Conservation (phyloP, 1,140 invertebrate species). For the Nilaparvata lugens region DNA sequence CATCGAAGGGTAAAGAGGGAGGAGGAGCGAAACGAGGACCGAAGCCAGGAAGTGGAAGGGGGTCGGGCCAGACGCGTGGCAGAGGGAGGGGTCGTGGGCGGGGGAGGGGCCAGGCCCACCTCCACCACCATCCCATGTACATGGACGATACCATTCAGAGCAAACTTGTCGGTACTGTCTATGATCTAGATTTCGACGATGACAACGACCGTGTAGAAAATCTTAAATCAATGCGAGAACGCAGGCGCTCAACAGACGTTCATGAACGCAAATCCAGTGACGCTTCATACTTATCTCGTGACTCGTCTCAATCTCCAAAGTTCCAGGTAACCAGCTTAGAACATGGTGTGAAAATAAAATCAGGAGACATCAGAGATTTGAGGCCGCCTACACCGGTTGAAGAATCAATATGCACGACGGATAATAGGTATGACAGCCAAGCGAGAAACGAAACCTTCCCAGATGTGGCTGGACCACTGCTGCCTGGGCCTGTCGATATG, state of each 20-base stretch:
- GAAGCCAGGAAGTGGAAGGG: slow-evolving; percentile 40
- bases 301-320: slow-evolving; percentile 46
- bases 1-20: slow-evolving; percentile 23
- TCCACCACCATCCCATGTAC: slow-evolving; percentile 31
- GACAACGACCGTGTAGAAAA: slow-evolving; percentile 71
- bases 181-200: slow-evolving; percentile 77
- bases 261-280: slow-evolving; percentile 50
- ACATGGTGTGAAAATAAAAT: slow-evolving; percentile 24
- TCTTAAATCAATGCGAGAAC: slow-evolving; percentile 67
- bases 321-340: slow-evolving; percentile 38
- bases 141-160: slow-evolving; percentile 51
- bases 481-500: slow-evolving; percentile 80
- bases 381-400: slow-evolving; percentile 23
- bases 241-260: slow-evolving; percentile 63
- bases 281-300: slow-evolving; percentile 39
- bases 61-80: slow-evolving; percentile 43
- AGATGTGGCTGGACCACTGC: slow-evolving; percentile 53
- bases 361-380: slow-evolving; percentile 28
- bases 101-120: slow-evolving; percentile 37
- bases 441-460: slow-evolving; percentile 33
- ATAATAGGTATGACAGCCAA: slow-evolving; percentile 11
- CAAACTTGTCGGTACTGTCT: slow-evolving; percentile 76
- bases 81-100: slow-evolving; percentile 61
- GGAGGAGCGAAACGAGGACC: slow-evolving; percentile 34
- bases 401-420: slow-evolving; percentile 26